Percentiles rank a stretch among this genome's conserved stretches.
Conservation (phyloP, 2,888 invertebrate species). For the Metacarcinus magister region DNA sequence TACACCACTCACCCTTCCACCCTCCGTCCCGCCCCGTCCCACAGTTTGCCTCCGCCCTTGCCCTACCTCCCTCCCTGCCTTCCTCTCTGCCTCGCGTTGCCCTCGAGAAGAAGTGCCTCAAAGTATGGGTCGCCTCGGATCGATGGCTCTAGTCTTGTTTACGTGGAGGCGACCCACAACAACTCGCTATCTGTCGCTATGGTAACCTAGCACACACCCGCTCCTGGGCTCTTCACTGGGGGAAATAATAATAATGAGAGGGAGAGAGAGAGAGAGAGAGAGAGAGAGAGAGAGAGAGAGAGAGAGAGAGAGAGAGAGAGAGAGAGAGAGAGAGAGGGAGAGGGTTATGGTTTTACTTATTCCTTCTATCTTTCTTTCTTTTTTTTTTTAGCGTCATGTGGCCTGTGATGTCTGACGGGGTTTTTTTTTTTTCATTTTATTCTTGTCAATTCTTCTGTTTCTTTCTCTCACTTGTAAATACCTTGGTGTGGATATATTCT, state of each 20-base stretch:
- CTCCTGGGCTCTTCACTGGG: background rate
- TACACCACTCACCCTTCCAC: no score
- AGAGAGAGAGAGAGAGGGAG: background rate
- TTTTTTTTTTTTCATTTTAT: background rate
- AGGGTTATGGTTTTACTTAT: background rate
- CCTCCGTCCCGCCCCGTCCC: no score
- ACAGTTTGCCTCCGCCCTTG: no score
- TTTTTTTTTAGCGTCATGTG: no score
- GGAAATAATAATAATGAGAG: background rate
- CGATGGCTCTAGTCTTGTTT: background rate
- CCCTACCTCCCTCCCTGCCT: background rate
- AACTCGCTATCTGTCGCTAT: background rate
- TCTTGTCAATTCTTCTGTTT: background rate
- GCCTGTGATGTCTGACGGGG: no score
- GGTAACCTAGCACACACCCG: background rate
- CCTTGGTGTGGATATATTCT: no score
- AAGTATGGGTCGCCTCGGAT: background rate
- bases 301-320: no score
- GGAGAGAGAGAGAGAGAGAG: background rate
- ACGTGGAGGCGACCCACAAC: background rate
- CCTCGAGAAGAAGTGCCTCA: constrained; percentile 28
- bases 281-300: constrained; percentile 13
- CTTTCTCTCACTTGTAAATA: no score
- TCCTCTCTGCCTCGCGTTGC: background rate
- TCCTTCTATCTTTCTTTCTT: no score